These are phyloP conservation scores for Gavia stellata DNA, from an alignment of 2,113 vertebrate genomes.

Conservation along the genomic window DNA sequence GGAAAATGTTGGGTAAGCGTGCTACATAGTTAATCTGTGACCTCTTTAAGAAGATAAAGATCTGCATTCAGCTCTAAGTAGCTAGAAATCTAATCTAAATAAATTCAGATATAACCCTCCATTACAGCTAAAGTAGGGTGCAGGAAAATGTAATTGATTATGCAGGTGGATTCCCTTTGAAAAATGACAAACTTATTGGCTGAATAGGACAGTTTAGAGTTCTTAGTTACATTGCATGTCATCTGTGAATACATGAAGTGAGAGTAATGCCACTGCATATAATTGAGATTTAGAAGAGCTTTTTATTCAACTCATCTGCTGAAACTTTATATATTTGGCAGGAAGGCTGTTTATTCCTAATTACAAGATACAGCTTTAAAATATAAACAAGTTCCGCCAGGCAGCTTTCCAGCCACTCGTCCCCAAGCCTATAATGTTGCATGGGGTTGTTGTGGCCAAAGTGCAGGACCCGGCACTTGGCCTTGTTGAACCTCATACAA, in stretches of 20 bases:
- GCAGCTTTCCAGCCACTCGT: too few species aligned
- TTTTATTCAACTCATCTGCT: not conserved
- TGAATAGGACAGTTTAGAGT: not conserved
- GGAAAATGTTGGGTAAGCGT: not conserved
- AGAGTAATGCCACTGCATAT: not conserved
- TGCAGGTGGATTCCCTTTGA: not conserved
- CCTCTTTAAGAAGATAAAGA: not conserved
- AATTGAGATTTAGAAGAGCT: not conserved
- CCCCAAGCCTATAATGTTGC: too few species aligned
- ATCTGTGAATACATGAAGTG: not conserved
- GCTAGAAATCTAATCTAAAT: not conserved
- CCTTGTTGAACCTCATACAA: too few species aligned
- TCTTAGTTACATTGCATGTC: not conserved
- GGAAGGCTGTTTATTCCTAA: not conserved
- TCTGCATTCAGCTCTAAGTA: not conserved
- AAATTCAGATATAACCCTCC: not conserved
- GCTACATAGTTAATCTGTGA: not conserved
- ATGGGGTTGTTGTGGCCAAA: too few species aligned
- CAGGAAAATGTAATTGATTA: not conserved
- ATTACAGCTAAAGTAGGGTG: not conserved
- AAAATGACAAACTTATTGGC: not conserved
- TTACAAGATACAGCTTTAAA: not conserved
- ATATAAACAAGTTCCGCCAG: too few species aligned
- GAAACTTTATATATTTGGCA: not conserved
- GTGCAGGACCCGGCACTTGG: too few species aligned